Conservation (phyloP, 2,888 invertebrate genomes). For the Marasmarcha lunaedactyla region DNA sequence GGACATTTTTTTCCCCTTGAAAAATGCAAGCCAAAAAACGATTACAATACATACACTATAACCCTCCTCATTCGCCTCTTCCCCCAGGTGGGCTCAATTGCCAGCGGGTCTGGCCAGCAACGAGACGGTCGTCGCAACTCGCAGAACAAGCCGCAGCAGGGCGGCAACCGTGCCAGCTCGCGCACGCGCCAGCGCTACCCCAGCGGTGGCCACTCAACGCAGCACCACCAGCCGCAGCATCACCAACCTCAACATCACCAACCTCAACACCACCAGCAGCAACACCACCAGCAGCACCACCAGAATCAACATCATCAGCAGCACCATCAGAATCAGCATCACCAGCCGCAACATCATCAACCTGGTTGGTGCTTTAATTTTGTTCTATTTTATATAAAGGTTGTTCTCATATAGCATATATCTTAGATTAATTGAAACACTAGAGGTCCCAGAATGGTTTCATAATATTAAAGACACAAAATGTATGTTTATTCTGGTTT, state of each 20-base stretch:
- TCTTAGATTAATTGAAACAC: too few species aligned
- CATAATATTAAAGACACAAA: too few species aligned
- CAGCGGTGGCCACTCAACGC: constrained; percentile 29
- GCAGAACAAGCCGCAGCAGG: constrained; percentile 21
- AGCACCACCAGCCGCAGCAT: constrained; percentile 27
- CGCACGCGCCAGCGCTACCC: constrained; percentile 39
- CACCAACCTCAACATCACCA: constrained; percentile 30
- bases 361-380: constrained; percentile 21
- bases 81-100: constrained; percentile 38
- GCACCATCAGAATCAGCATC: constrained; percentile 20
- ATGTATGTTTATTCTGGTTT: too few species aligned
- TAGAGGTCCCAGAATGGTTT: too few species aligned
- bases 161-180: constrained; percentile 35
- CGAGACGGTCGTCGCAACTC: constrained; percentile 45
- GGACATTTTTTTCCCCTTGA: too few species aligned
- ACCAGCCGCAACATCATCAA: constrained; percentile 27
- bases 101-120: constrained; percentile 39
- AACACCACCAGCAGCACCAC: constrained; percentile 25
- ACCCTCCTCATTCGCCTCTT: too few species aligned
- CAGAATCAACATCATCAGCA: constrained; percentile 36
- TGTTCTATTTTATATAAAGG: too few species aligned
- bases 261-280: constrained; percentile 27
- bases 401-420: too few species aligned
- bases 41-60: too few species aligned
- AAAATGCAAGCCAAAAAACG: too few species aligned